Conservation (phyloP, 2,797 vertebrate species). For the Sebastes minor region DNA sequence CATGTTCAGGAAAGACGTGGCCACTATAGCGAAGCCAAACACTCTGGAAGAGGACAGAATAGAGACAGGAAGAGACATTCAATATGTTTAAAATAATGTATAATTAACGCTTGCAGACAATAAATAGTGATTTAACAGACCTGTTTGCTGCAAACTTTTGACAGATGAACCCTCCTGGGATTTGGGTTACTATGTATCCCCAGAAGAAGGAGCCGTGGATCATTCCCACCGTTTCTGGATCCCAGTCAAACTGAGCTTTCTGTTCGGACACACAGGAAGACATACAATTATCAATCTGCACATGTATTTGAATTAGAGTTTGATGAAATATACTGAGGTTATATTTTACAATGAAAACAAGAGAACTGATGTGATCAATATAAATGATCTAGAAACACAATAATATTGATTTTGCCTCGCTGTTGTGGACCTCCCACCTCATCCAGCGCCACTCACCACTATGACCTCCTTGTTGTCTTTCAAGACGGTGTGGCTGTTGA, state of each 20-base stretch:
- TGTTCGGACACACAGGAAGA: constrained; percentile 57
- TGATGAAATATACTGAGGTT: too few relatives aligned
- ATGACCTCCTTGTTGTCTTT: constrained; percentile 87
- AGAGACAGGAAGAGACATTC: background rate
- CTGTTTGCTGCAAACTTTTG: constrained; percentile 96
- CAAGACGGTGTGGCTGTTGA: constrained; percentile 90
- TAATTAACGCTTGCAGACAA: background rate
- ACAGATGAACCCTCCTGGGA: constrained; percentile 94
- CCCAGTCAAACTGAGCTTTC: constrained; percentile 93
- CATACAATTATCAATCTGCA: too few relatives aligned
- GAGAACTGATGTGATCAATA: too few relatives aligned
- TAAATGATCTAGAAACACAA: background rate
- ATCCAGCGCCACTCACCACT: constrained; percentile 79
- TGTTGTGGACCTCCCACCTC: background rate
- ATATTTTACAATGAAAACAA: too few relatives aligned
- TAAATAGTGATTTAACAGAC: constrained; percentile 59
- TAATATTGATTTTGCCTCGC: background rate
- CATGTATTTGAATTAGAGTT: too few relatives aligned
- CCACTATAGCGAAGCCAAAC: constrained; percentile 93
- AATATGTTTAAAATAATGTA: background rate
- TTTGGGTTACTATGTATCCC: constrained; percentile 97
- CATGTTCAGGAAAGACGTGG: constrained; percentile 91
- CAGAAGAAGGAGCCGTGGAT: constrained; percentile 97
- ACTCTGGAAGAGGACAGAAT: constrained; percentile 75
- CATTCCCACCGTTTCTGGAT: constrained; percentile 94